Evolutionary conservation across 2,888 invertebrate species (phyloP).

Genomic region (Erynnis tages): DNA sequence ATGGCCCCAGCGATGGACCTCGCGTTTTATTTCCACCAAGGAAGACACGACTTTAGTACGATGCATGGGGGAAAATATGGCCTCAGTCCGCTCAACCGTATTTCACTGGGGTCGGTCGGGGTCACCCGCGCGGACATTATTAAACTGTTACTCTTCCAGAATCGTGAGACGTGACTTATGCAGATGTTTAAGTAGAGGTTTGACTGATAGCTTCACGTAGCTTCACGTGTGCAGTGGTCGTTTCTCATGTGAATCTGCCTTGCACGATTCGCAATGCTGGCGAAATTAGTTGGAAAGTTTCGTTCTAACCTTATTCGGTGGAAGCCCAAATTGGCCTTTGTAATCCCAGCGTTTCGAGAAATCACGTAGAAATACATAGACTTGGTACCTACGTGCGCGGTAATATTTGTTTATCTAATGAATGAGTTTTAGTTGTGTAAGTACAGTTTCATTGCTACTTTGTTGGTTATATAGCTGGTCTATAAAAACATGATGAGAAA

Average conservation of each 20-base stretch:
- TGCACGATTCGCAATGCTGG: constrained; percentile 61
- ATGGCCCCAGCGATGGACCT: constrained; percentile 81
- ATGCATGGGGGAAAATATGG: constrained; percentile 79
- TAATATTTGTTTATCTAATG: no score
- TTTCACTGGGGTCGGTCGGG: constrained; percentile 73
- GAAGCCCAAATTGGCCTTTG: constrained; percentile 27
- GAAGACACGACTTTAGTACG: constrained; percentile 78
- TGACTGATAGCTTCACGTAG: constrained; percentile 78
- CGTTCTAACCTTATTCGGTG: constrained; percentile 34
- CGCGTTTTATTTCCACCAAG: constrained; percentile 79
- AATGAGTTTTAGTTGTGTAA: no score
- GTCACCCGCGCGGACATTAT: constrained; percentile 77
- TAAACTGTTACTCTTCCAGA: constrained; percentile 76
- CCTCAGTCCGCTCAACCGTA: constrained; percentile 76
- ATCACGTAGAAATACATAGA: constrained; percentile 19
- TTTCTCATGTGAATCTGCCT: constrained; percentile 74
- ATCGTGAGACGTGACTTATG: constrained; percentile 79
- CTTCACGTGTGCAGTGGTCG: constrained; percentile 70
- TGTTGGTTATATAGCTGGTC: no score
- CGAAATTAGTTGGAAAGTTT: constrained; percentile 71
- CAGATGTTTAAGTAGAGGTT: constrained; percentile 76
- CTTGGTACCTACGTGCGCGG: no score
- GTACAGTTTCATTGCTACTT: no score
- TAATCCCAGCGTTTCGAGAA: constrained; percentile 17
- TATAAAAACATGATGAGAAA: no score